These are phyloP conservation scores for Drosophila lacicola DNA, from an alignment of 2,888 invertebrate species.

Conservation along the genomic window DNA sequence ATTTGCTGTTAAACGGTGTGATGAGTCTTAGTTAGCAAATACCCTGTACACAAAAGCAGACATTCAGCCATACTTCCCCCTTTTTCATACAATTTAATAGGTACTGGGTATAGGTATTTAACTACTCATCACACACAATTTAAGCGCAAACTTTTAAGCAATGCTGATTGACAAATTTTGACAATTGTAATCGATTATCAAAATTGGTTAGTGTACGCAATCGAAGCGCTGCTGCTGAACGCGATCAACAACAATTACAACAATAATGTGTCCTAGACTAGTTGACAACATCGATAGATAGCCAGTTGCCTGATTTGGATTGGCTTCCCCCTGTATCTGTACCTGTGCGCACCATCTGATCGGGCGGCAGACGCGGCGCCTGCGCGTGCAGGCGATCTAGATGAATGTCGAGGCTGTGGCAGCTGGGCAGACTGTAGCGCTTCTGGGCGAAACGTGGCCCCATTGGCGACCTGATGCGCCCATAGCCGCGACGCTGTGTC, in stretches of 20 bases:
- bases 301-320: slow-evolving; percentile 13
- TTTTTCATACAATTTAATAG: no score
- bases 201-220: background rate
- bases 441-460: slow-evolving; percentile 76
- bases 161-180: no score
- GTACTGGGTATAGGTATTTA: background rate
- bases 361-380: slow-evolving; percentile 76
- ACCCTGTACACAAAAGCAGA: background rate
- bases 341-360: slow-evolving; percentile 74
- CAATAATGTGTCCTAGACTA: slow-evolving; percentile 63
- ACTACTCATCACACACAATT: background rate
- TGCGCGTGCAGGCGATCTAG: slow-evolving; percentile 84
- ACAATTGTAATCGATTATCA: background rate
- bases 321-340: slow-evolving; percentile 23
- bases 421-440: slow-evolving; percentile 84
- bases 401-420: slow-evolving; percentile 82
- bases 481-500: slow-evolving; percentile 54
- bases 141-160: no score
- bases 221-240: slow-evolving; percentile 15
- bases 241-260: slow-evolving; percentile 50
- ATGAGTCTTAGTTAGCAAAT: background rate
- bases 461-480: slow-evolving; percentile 22
- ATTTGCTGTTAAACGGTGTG: background rate
- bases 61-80: no score
- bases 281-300: slow-evolving; percentile 67